Percentiles rank a stretch among this genome's conserved stretches.
Evolutionary conservation across 1,140 invertebrate species (phyloP).

Genomic region (Zaprionus tsacasi): DNA sequence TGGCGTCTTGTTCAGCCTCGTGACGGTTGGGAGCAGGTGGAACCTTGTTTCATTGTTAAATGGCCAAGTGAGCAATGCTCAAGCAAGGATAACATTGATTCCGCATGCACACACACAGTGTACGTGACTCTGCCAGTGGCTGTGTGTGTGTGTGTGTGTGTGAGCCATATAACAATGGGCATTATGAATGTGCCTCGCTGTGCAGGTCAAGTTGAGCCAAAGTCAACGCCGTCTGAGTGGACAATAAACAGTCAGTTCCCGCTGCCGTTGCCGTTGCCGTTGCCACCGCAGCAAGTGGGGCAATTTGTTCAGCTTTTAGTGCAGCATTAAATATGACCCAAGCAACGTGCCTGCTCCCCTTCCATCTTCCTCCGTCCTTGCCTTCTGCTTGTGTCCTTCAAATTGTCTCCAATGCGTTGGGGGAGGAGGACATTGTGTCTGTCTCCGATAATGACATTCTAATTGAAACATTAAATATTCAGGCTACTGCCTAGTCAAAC

Average conservation of each 20-base stretch:
- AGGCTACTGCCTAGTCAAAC: conserved; percentile 37
- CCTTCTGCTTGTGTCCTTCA: conserved; percentile 49
- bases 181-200: conserved; percentile 61
- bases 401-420: conserved; percentile 39
- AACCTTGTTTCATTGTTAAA: conserved; percentile 42
- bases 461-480: conserved; percentile 82
- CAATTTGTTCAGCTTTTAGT: conserved; percentile 73
- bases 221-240: conserved; percentile 52
- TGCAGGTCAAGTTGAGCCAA: conserved; percentile 69
- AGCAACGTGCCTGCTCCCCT: not conserved
- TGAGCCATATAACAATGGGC: conserved; percentile 57
- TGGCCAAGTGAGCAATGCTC: conserved; percentile 32
- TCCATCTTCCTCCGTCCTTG: not conserved
- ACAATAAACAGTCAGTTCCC: conserved; percentile 69
- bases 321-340: conserved; percentile 54
- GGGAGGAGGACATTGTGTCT: conserved; percentile 32
- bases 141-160: conserved; percentile 3
- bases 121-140: conserved; percentile 1
- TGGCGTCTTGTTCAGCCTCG: conserved; percentile 9
- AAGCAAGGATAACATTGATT: conserved; percentile 57
- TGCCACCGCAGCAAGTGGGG: conserved; percentile 46
- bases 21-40: not conserved
- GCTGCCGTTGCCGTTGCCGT: not conserved
- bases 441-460: conserved; percentile 70
- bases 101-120: conserved; percentile 33